Conservation (phyloP, 2,888 invertebrate species). For the Stratiomys singularior region DNA sequence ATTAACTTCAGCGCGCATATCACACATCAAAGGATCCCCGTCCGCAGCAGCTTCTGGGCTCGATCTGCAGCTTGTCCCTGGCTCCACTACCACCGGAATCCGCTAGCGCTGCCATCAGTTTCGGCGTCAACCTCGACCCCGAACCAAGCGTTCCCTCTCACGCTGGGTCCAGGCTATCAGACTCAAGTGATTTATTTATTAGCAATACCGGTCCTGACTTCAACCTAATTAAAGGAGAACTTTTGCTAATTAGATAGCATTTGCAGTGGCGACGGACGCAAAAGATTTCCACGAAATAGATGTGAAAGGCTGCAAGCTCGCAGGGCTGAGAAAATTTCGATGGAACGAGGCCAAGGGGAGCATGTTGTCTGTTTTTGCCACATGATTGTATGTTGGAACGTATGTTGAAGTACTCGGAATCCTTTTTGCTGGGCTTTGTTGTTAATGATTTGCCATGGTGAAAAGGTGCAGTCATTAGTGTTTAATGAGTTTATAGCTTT, state of each 20-base stretch:
- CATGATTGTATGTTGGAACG: conserved; percentile 23
- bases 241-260: conserved; percentile 48
- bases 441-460: conserved; percentile 24
- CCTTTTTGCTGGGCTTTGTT: conserved; percentile 27
- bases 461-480: conserved; percentile 37
- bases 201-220: conserved; percentile 48
- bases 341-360: background rate
- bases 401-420: conserved; percentile 8
- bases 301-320: background rate
- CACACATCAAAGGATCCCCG: conserved; percentile 48
- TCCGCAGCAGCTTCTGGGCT: background rate
- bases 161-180: conserved; percentile 44
- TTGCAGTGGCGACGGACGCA: conserved; percentile 34
- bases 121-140: background rate
- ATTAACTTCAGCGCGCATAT: conserved; percentile 50
- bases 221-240: conserved; percentile 50
- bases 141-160: background rate
- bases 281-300: conserved; percentile 15
- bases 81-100: background rate
- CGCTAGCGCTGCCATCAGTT: background rate
- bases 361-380: conserved; percentile 39
- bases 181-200: conserved; percentile 50
- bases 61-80: background rate
- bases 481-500: conserved; percentile 24
- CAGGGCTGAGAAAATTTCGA: background rate